phyloP scores from a whole-genome alignment of 35 echinoderm and acorn worm species.

The Hemicentrotus pulcherrimus region DNA sequence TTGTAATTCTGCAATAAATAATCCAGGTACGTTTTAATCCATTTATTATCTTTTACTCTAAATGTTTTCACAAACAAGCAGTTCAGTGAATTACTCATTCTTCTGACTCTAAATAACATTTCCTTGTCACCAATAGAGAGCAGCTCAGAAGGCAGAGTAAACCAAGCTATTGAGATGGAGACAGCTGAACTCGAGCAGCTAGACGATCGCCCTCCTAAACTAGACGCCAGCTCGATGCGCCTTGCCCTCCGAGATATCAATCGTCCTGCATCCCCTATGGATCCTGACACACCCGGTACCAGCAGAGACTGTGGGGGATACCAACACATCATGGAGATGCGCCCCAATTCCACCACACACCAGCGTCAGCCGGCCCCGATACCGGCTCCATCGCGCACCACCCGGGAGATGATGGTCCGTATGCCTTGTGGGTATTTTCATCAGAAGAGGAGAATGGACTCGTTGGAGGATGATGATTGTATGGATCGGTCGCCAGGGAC shows the following conservation, averaged over 20 bases:
- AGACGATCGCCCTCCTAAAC: constrained; percentile 21
- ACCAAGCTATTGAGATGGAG: constrained; percentile 14
- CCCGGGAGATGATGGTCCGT: neutral
- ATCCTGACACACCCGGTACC: constrained; percentile 18
- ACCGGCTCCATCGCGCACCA: neutral
- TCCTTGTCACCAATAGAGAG: neutral
- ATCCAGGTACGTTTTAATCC: too few relatives aligned
- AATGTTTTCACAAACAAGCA: neutral
- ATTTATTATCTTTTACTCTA: neutral
- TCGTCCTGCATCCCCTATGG: constrained; percentile 17
- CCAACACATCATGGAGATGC: constrained; percentile 36
- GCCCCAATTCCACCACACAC: neutral
- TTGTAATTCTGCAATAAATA: too few relatives aligned
- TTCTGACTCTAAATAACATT: too few relatives aligned
- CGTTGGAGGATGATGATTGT: constrained; percentile 25
- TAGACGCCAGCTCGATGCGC: constrained; percentile 30
- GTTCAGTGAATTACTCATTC: too few relatives aligned
- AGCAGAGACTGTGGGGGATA: neutral
- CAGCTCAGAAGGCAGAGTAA: neutral
- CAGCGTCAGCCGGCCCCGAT: neutral
- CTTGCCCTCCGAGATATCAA: constrained; percentile 42
- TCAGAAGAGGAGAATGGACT: constrained; percentile 46
- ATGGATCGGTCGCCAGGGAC: constrained; percentile 24
- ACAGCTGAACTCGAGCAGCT: neutral
- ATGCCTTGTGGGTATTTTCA: constrained; percentile 39